Evolutionary conservation across 2,113 vertebrate species (phyloP).

Genomic region (Pterophyllum scalare): DNA sequence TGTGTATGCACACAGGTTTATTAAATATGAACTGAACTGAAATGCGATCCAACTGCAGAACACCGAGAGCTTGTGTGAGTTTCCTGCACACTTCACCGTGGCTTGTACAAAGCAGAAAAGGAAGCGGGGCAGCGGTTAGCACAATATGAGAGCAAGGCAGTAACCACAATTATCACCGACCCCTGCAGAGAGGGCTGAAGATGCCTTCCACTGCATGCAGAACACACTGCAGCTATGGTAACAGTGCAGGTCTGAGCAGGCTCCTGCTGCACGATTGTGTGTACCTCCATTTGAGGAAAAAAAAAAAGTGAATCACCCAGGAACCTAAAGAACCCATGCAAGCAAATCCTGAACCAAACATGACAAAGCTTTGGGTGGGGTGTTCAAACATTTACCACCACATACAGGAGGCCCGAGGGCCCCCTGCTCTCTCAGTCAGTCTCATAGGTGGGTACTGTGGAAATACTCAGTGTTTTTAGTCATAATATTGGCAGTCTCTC

Average conservation of each 20-base stretch:
- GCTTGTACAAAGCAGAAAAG: neutral
- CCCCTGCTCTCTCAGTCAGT: neutral
- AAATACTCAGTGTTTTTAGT: conserved; percentile 26
- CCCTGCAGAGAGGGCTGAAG: conserved; percentile 20
- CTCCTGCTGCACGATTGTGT: neutral
- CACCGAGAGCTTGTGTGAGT: conserved; percentile 6
- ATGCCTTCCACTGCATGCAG: neutral
- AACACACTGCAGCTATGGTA: neutral
- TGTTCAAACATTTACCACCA: conserved; percentile 15
- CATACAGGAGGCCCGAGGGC: conserved; percentile 17
- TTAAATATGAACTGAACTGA: neutral
- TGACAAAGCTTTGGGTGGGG: conserved; percentile 48
- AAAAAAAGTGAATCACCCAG: neutral
- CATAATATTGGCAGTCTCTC: conserved; percentile 30
- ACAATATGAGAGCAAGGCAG: neutral
- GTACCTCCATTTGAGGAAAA: neutral
- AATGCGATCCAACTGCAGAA: neutral
- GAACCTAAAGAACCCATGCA: neutral
- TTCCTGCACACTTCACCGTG: neutral
- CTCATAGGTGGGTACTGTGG: neutral
- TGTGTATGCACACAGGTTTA: neutral
- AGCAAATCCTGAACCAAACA: conserved; percentile 8
- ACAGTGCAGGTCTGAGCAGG: neutral
- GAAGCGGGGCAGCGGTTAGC: neutral
- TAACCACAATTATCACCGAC: conserved; percentile 17